Percentiles rank a stretch among this genome's conserved stretches.
Evolutionary conservation across 2,888 invertebrate species (phyloP).

Genomic region (Itoplectis maculator): DNA sequence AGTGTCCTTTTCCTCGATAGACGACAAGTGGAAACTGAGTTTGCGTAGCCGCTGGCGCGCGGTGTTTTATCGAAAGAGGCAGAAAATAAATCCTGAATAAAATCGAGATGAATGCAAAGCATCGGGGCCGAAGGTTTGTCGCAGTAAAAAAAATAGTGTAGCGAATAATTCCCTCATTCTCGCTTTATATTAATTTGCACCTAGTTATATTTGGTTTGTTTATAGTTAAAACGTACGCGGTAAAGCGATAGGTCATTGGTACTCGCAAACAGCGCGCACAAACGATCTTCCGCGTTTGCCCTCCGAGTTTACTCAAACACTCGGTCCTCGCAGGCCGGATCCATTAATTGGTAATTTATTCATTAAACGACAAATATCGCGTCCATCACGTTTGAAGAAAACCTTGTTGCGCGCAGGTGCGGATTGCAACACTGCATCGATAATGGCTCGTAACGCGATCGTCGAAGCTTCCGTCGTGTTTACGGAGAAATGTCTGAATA

Average conservation of each 20-base stretch:
- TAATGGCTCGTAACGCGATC: slow-evolving; percentile 15
- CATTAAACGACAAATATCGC: slow-evolving; percentile 47
- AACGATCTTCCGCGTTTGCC: slow-evolving; percentile 33
- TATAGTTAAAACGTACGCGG: slow-evolving; percentile 27
- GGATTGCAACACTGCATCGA: neutral
- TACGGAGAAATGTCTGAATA: neutral
- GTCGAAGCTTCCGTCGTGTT: slow-evolving; percentile 9
- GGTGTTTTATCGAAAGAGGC: neutral
- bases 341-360: slow-evolving; percentile 58
- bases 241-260: slow-evolving; percentile 27
- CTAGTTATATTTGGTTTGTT: neutral
- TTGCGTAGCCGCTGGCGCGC: neutral
- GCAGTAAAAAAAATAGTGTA: neutral
- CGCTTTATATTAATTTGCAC: neutral
- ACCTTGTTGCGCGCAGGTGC: neutral
- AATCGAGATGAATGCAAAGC: neutral
- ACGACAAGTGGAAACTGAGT: slow-evolving; percentile 9
- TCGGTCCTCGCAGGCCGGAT: neutral
- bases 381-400: slow-evolving; percentile 36
- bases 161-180: neutral
- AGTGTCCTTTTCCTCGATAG: slow-evolving; percentile 16
- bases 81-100: neutral
- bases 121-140: neutral
- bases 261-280: slow-evolving; percentile 19
- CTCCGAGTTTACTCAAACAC: neutral